Conservation (phyloP, 1,140 invertebrate genomes). For the Gonatopus flavifemur region DNA sequence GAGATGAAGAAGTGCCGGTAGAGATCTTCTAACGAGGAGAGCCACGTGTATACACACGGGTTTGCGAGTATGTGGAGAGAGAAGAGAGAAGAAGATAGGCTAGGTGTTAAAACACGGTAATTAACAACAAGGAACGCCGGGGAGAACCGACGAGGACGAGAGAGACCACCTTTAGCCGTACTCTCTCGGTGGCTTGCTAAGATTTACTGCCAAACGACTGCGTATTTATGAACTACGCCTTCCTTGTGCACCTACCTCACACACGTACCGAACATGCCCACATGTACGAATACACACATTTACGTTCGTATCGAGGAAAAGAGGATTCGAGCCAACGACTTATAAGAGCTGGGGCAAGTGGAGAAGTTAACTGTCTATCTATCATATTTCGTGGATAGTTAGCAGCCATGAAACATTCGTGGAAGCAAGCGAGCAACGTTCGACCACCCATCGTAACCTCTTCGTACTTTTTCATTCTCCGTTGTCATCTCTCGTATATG, state of each 20-base stretch:
- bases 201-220: conserved; percentile 53
- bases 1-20: conserved; percentile 16
- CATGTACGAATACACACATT: conserved; percentile 13
- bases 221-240: conserved; percentile 57
- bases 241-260: conserved; percentile 22
- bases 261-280: conserved; percentile 30
- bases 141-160: conserved; percentile 28
- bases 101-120: conserved; percentile 60
- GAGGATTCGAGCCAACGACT: not conserved
- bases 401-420: conserved; percentile 54
- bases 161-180: conserved; percentile 45
- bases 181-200: conserved; percentile 47
- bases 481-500: too few species aligned
- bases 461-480: too few species aligned
- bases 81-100: conserved; percentile 15
- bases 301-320: not conserved
- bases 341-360: conserved; percentile 32
- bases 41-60: not conserved
- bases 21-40: not conserved
- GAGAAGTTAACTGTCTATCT: conserved; percentile 52
- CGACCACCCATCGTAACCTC: conserved; percentile 42
- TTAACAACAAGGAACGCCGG: conserved; percentile 52
- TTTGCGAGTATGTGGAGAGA: conserved; percentile 19
- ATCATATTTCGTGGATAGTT: conserved; percentile 55
- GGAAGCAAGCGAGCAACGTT: too few species aligned